These are phyloP conservation scores for Eilema depressum DNA, from an alignment of 2,888 invertebrate species.

Conservation along the genomic window DNA sequence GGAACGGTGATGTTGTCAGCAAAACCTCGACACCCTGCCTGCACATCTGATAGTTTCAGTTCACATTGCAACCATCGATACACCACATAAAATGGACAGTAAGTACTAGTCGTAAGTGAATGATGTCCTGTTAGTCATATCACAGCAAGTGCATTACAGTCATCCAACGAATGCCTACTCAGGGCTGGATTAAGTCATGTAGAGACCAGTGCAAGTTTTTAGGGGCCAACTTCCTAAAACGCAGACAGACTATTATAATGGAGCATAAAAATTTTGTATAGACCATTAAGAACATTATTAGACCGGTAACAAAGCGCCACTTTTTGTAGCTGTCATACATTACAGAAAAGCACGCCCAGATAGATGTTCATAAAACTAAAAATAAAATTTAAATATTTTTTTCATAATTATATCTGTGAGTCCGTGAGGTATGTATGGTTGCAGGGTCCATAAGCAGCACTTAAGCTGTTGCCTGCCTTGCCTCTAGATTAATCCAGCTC, in stretches of 20 bases:
- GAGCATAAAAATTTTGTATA: too few species aligned
- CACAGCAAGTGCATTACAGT: slow-evolving; percentile 46
- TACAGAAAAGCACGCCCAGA: too few species aligned
- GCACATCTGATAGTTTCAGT: slow-evolving; percentile 53
- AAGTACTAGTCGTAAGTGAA: slow-evolving; percentile 44
- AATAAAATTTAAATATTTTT: too few species aligned
- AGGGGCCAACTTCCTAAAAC: background rate
- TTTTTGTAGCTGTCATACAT: too few species aligned
- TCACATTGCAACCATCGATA: slow-evolving; percentile 37
- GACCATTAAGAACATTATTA: too few species aligned
- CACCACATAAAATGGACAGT: slow-evolving; percentile 45
- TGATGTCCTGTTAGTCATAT: slow-evolving; percentile 45
- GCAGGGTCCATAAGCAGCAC: background rate
- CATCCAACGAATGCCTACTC: slow-evolving; percentile 26
- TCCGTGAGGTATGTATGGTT: background rate
- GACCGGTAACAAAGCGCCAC: too few species aligned
- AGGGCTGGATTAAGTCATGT: slow-evolving; percentile 23
- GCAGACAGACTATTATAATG: too few species aligned
- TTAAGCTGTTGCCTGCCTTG: background rate
- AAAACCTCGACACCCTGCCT: slow-evolving; percentile 51
- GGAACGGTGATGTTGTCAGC: slow-evolving; percentile 62
- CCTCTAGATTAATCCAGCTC: slow-evolving; percentile 2
- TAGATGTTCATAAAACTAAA: too few species aligned
- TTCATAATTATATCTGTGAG: background rate
- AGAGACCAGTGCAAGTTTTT: background rate